These are phyloP conservation scores for Asarcornis scutulata DNA, from an alignment of 2,113 vertebrate genomes.

Conservation along the genomic window DNA sequence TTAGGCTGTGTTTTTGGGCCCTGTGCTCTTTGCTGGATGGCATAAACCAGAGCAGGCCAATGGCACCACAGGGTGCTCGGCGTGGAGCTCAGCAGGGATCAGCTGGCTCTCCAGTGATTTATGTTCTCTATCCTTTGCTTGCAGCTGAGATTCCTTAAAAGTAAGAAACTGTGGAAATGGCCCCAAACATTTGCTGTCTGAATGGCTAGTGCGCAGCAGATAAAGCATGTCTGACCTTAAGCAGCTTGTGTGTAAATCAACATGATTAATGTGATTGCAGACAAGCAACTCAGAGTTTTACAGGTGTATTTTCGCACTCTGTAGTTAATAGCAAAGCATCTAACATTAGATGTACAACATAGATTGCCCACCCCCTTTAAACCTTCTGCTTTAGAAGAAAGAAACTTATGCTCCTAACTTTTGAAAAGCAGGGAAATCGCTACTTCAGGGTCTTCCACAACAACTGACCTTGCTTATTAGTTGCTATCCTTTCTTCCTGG, in stretches of 20 bases:
- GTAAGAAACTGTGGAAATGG: not conserved
- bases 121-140: not conserved
- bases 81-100: not conserved
- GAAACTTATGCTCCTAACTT: not conserved
- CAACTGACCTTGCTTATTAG: not conserved
- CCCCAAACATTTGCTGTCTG: rapidly evolving
- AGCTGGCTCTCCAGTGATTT: not conserved
- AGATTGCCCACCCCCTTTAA: not conserved
- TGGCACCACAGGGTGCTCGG: not conserved
- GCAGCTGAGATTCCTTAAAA: not conserved
- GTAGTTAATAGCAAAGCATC: not conserved
- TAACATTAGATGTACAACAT: not conserved
- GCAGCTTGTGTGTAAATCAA: not conserved
- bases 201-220: not conserved
- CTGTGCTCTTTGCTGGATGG: not conserved
- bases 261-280: not conserved
- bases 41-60: not conserved
- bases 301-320: not conserved
- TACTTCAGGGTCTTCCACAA: not conserved
- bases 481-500: not conserved
- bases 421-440: not conserved
- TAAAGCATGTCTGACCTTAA: not conserved
- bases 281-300: not conserved
- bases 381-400: not conserved
- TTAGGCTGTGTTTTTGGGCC: not conserved